phyloP scores from a whole-genome alignment of 2,888 invertebrate species.

The Euphydryas editha region DNA sequence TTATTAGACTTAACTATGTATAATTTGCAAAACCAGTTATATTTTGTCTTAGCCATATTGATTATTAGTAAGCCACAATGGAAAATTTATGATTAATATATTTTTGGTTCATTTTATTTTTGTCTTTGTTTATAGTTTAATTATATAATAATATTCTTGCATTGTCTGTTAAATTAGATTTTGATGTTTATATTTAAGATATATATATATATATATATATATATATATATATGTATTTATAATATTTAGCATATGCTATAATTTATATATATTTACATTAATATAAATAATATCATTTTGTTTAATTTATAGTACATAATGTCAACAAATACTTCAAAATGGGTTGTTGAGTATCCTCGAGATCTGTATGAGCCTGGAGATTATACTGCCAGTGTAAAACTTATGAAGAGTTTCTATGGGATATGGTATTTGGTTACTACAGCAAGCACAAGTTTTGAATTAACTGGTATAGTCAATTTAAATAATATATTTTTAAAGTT shows the following conservation, averaged over 20 bases:
- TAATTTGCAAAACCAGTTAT: no score
- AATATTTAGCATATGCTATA: no score
- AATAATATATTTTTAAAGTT: constrained; percentile 2
- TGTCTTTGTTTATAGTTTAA: no score
- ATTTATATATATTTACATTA: not conserved
- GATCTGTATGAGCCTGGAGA: constrained; percentile 81
- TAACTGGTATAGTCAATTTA: constrained; percentile 62
- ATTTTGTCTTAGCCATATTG: no score
- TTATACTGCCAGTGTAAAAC: constrained; percentile 80
- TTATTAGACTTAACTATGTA: not conserved
- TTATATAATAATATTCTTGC: no score
- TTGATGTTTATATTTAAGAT: no score
- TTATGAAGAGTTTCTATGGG: constrained; percentile 69
- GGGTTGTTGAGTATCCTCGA: constrained; percentile 85
- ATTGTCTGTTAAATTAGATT: no score
- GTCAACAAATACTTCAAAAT: constrained; percentile 81
- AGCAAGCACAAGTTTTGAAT: constrained; percentile 57
- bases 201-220: no score
- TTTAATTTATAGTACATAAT: constrained; percentile 63
- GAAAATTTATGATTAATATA: no score
- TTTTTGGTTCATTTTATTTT: no score
- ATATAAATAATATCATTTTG: not conserved
- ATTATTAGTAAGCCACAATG: no score
- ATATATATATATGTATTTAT: no score
- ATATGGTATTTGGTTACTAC: constrained; percentile 64